Base-by-base conservation (phyloP, 2,888 invertebrate genomes). In the Nipponacmea schrenckii region DNA sequence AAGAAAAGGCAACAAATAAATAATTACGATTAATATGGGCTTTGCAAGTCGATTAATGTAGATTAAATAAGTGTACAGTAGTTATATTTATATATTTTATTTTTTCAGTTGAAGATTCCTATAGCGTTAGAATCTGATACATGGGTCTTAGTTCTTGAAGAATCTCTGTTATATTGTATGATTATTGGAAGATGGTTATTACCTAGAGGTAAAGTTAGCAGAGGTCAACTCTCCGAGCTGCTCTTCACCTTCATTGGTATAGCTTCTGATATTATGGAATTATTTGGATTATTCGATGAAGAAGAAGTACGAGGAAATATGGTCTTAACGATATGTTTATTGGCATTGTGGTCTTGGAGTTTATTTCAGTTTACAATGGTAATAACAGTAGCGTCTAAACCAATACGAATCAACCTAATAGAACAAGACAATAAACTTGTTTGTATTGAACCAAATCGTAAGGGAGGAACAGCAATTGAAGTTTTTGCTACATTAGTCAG, bases 181-280 rank as follows among this genome's bases (percentile, higher is more conserved):
- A 75, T 78, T 39, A 74, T 78, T 63, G 73, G 78, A 62, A 75
- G 80, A 15, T 80, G 78, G 77, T 64, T 73, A 20, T 48, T 77
- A 62, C 81, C 79, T 15, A 74, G 79, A 31, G 74, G 78, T 7
- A 71, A 77, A 27, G 80, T 86, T 45, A 83, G 85, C 15, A 77
- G 87, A 8, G 84, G 83, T 78, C 86, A 63, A 80, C 76, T 81
- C n/a, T 76, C 80, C 20, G 76, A 88, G 75, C 80, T 88, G 8
- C 78, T 88, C 45, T 78, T 88, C 44, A 84, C 86, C 69, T 87
- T 86, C 76, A 79, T 88, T 15, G 87, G 84, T 27, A 85, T 86
- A 74, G 87, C 87, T 0, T 83, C 83, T 3, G 83, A 82, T 64
- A 82, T 81, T 64, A 80, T 82, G 77, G 83, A 83, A 70, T 66